Percentiles rank a stretch among this genome's conserved stretches.
Evolutionary conservation across 2,797 vertebrate genomes (phyloP).

Genomic region (Pitangus sulphuratus): DNA sequence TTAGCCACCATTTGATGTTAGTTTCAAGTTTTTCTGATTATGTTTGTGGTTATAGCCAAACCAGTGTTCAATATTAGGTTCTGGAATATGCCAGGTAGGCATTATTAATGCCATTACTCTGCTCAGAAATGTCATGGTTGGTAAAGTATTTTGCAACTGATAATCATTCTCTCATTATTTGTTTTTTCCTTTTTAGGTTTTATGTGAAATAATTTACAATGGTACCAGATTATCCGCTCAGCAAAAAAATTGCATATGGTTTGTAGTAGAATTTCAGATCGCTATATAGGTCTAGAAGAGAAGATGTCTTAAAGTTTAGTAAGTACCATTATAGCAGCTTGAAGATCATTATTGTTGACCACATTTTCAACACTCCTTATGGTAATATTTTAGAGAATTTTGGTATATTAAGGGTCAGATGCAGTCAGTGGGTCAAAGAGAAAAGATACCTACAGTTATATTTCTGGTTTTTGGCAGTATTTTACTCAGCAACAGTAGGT

Average conservation of each 20-base stretch:
- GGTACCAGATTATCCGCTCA: background rate
- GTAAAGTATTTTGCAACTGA: background rate
- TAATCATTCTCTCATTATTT: background rate
- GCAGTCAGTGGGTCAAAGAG: background rate
- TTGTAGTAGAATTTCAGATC: background rate
- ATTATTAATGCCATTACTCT: background rate
- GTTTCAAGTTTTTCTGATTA: background rate
- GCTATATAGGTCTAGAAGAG: background rate
- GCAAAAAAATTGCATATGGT: background rate
- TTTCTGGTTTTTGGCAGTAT: background rate
- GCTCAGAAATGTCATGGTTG: background rate
- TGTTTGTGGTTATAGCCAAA: background rate
- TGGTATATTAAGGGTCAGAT: background rate
- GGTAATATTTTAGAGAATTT: background rate
- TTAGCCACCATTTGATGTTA: background rate
- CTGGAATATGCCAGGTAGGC: background rate
- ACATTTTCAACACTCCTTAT: background rate
- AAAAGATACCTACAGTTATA: background rate
- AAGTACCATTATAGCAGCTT: background rate
- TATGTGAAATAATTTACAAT: background rate
- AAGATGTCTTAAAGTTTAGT: background rate
- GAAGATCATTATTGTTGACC: background rate
- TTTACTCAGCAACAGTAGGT: background rate
- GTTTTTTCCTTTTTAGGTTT: background rate
- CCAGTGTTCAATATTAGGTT: background rate